Percentiles rank a stretch among this genome's conserved stretches.
phyloP scores from a whole-genome alignment of 1,140 invertebrate genomes.

The Drosophila suzukii region DNA sequence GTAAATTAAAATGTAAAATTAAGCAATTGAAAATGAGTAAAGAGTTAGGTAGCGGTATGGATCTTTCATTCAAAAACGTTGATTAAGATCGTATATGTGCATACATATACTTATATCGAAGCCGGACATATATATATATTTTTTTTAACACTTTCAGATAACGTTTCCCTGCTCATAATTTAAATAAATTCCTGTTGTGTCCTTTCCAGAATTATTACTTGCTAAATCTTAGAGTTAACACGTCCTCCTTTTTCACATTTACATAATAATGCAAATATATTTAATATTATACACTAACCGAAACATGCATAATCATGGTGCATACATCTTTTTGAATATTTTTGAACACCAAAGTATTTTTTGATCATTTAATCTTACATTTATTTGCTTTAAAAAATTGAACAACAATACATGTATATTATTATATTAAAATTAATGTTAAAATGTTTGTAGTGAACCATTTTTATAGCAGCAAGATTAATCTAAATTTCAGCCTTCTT shows the following conservation, averaged over 20 bases:
- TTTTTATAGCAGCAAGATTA: constrained; percentile 10
- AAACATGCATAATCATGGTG: neutral
- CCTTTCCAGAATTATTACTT: constrained; percentile 6
- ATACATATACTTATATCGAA: neutral
- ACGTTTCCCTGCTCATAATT: neutral
- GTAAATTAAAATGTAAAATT: neutral
- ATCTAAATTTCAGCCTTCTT: constrained; percentile 47
- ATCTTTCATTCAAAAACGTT: neutral
- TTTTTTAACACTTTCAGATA: neutral
- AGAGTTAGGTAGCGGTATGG: neutral
- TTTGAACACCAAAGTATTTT: neutral
- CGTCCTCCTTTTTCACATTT: neutral
- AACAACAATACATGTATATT: constrained; percentile 6
- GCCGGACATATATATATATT: neutral
- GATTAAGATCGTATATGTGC: neutral
- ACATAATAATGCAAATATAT: neutral
- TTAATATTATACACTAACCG: neutral
- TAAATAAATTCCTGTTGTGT: neutral
- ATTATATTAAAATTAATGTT: constrained; percentile 2
- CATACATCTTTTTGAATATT: neutral
- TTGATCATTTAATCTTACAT: constrained; percentile 3
- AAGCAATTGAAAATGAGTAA: neutral
- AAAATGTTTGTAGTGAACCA: constrained; percentile 4
- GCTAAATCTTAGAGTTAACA: neutral
- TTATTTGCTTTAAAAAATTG: constrained; percentile 13